Base-by-base conservation (phyloP, 2,888 invertebrate species). In the Brachylomia viminalis region DNA sequence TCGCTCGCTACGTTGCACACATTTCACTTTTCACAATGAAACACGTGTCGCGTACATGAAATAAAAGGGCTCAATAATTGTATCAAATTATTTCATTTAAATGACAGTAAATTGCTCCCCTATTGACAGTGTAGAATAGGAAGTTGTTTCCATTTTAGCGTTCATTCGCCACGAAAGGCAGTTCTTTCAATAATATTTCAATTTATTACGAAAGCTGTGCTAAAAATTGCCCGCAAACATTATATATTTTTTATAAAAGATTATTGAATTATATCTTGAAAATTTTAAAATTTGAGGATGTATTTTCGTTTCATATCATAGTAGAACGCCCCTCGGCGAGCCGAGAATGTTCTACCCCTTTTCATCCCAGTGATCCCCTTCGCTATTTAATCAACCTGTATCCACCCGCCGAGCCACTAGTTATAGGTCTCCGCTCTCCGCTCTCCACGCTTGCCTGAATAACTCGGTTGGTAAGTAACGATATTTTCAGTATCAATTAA, bases 311-410 rank as follows among this genome's bases (percentile, higher is more conserved):
- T 54, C 38, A 70, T 85, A 74, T 73, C 58, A 66, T 70, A 76
- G 62, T 65, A 69, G 61, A 67, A 74, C 66, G 58, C 62, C 85
- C 75, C 64, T 68, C 59, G 75, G 80, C 65, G 58, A 65, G 69
- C 70, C 85, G 83, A 80, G 78, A 83, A 80, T 65, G 77, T 73
- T 83, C 80, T 85, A 74, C 81, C 78, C 83, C 73, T 85, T 87
- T 83, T 77, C 83, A 87, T 79, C 75, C 86, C 78, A 72, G 67
- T 85, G 66, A 85, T 83, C 78, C 83, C 87, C 75, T 86, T 79
- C 45, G 87, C 80, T 79, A 85, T 80, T 80, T 83, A 75, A 83
- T 87, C 83, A 86, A 80, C 72, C 77, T 80, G 71, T 80, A 75
- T 80, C 59, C 68, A 75, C 38, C 64, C 67, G 42, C 59, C 45